Base-by-base conservation (phyloP, 2,888 invertebrate genomes). In the Lochmaea crataegi region DNA sequence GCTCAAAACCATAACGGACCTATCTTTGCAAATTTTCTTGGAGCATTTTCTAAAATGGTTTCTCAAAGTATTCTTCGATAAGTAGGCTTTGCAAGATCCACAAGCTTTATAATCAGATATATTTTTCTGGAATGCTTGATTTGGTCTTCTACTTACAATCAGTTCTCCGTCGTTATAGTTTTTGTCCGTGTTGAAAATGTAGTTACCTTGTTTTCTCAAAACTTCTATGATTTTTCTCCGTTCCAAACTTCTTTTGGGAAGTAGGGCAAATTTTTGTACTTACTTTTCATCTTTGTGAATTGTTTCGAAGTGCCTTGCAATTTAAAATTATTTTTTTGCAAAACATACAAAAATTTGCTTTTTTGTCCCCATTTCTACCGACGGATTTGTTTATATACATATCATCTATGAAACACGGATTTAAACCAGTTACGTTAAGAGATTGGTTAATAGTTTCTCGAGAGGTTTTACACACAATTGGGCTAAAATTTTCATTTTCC, bases 131-230 rank as follows among this genome's bases (percentile, higher is more conserved):
- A 38, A 16, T 22, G 38, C 42, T 18, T 58, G 32, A 32, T 53
- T 61, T 16, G 66, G 71, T n/a, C 66, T 45, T 12, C 65, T 22
- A 16, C 48, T 45, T 38, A 71, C 61, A 6, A 71, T 71, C 18
- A 66, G 41, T 48, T 71, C 71, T 48, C 71, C 67, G n/a, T 67
- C 53, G 18, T 71, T 60, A 38, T 16, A 66, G 38, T 66, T 32
- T 66, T 66, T 18, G 56, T 71, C 53, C 11, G 66, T 71, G 41
- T 66, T 71, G 56, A 67, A 71, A 11, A 71, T n/a, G 41, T 60
- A 71, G 26, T 71, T 67, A 60, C 66, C 66, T 18, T 41, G 48
- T 48, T 71, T 71, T 9, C 66, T n/a, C 41, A 71, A 60, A n/a
- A 41, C 51, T n/a, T 16, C 61, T 18, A 67, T 71, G 41, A 53